Conservation (phyloP, 2,888 invertebrate genomes). For the Latrodectus elegans region DNA sequence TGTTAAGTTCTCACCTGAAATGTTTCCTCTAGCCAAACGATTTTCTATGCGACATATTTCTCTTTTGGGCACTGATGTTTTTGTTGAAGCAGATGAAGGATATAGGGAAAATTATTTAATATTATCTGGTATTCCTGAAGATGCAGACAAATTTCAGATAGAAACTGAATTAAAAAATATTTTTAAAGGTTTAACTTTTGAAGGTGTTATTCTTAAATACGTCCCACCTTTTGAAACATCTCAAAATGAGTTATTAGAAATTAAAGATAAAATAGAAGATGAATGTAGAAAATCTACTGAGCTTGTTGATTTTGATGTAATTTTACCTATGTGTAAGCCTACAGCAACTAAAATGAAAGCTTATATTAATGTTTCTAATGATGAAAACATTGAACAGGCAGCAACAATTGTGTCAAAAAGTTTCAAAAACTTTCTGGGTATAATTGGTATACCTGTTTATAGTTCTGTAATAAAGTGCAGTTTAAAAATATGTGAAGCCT, state of each 20-base stretch:
- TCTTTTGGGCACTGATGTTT: slow-evolving; percentile 20
- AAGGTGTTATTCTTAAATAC: slow-evolving; percentile 24
- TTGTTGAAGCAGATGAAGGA: slow-evolving; percentile 19
- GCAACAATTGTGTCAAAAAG: slow-evolving; percentile 12
- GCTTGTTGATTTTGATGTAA: slow-evolving; percentile 28
- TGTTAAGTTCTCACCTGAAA: background rate
- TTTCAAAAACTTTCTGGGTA: background rate
- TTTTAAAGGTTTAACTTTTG: slow-evolving; percentile 14
- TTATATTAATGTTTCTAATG: slow-evolving; percentile 27
- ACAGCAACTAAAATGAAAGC: slow-evolving; percentile 53
- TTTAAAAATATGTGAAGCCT: slow-evolving; percentile 23
- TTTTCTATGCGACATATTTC: slow-evolving; percentile 4
- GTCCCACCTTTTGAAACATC: slow-evolving; percentile 48
- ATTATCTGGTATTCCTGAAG: slow-evolving; percentile 32
- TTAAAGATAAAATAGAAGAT: slow-evolving; percentile 22
- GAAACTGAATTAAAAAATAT: background rate
- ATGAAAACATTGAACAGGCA: slow-evolving; percentile 16
- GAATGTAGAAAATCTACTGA: slow-evolving; percentile 12
- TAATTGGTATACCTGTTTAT: slow-evolving; percentile 30
- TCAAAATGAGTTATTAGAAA: slow-evolving; percentile 12
- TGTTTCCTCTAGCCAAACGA: slow-evolving; percentile 39
- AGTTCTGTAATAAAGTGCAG: slow-evolving; percentile 35
- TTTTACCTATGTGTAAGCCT: slow-evolving; percentile 14
- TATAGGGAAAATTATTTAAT: slow-evolving; percentile 17
- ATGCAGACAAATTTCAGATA: slow-evolving; percentile 27